phyloP scores from a whole-genome alignment of 2,888 invertebrate genomes.

The Morpho deidamia region DNA sequence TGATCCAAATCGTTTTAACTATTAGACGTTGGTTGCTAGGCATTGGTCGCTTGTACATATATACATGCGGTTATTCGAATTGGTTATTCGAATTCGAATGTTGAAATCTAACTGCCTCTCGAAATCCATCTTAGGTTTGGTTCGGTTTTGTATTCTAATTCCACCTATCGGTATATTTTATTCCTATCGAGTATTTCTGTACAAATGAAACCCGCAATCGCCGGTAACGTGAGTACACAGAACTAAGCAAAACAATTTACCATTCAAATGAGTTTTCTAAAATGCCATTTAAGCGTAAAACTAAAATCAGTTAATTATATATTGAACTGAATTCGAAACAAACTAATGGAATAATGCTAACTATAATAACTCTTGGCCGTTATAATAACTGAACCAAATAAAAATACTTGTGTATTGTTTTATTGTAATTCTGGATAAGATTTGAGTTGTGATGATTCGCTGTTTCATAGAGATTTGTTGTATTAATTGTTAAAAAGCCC shows the following conservation, averaged over 20 bases:
- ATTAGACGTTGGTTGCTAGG: no score
- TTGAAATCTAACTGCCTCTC: no score
- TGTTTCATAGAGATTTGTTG: constrained; percentile 3
- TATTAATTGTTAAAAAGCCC: neutral
- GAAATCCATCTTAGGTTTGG: no score
- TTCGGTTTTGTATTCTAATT: no score
- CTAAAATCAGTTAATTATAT: constrained; percentile 73
- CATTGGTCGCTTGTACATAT: no score
- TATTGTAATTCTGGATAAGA: constrained; percentile 21
- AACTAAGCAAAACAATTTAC: constrained; percentile 62
- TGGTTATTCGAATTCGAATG: no score
- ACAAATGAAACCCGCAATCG: constrained; percentile 19
- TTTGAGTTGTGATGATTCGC: neutral
- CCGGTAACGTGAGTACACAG: constrained; percentile 46
- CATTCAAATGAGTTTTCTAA: constrained; percentile 75
- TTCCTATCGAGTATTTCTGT: neutral
- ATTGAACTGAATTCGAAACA: constrained; percentile 43
- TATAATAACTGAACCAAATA: constrained; percentile 29
- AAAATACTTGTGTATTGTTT: constrained; percentile 20
- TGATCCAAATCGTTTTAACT: no score
- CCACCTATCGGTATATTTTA: no score
- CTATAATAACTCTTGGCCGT: constrained; percentile 16
- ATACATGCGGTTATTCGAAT: no score
- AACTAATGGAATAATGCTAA: constrained; percentile 35
- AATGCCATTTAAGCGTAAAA: constrained; percentile 74